These are phyloP conservation scores for Drosophila simulans DNA, from an alignment of 1,140 invertebrate species.

Conservation along the genomic window DNA sequence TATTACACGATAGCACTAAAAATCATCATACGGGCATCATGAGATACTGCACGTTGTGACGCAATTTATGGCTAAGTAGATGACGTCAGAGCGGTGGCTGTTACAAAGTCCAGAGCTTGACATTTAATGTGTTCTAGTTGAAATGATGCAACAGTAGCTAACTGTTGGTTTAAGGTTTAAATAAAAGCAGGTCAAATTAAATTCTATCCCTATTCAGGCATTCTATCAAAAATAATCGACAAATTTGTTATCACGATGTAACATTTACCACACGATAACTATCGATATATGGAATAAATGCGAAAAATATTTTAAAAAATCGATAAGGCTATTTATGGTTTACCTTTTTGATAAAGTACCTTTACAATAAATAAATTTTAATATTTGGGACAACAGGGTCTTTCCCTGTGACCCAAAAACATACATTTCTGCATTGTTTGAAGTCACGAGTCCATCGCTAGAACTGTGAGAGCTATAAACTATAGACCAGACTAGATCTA, in stretches of 20 bases:
- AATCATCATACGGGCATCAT: slow-evolving; percentile 33
- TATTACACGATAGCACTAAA: slow-evolving; percentile 11
- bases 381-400: neutral
- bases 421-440: neutral
- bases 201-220: too few species aligned
- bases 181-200: too few species aligned
- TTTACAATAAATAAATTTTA: too few species aligned
- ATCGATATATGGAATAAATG: too few species aligned
- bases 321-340: too few species aligned
- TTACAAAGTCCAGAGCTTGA: slow-evolving; percentile 14
- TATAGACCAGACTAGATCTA: slow-evolving; percentile 46
- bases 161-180: too few species aligned
- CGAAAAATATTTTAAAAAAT: too few species aligned
- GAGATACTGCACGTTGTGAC: slow-evolving; percentile 39
- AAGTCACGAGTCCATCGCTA: slow-evolving; percentile 47
- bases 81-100: slow-evolving; percentile 42
- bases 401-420: neutral
- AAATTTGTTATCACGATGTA: neutral
- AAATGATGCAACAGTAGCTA: slow-evolving; percentile 6
- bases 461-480: slow-evolving; percentile 21
- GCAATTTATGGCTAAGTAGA: slow-evolving; percentile 34
- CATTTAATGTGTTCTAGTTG: slow-evolving; percentile 24
- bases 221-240: neutral
- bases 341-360: too few species aligned
- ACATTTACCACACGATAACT: too few species aligned